Base-by-base conservation (phyloP, 2,797 vertebrate species). In the Ambastaia sidthimunki region DNA sequence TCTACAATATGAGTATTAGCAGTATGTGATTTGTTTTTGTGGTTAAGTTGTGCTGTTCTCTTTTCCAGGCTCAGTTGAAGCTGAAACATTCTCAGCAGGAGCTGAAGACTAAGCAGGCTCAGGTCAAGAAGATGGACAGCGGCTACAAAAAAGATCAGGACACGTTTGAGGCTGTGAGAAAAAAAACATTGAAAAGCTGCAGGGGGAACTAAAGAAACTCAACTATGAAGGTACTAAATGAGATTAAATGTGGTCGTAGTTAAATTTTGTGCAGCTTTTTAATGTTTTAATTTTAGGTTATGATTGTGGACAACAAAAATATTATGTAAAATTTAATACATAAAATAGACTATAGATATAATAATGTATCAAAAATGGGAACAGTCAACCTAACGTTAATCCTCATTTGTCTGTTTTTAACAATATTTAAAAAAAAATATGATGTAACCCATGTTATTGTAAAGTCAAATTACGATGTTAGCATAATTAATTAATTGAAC, bases 61-160 rank as follows among this genome's bases (percentile, higher is more conserved):
- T 37, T n/a, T 67, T 37, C 50, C 77, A 99, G 98, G 94, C 96
- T 80, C 93, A 97, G 82, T 96, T 99, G 96, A 98, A 97, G 41
- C 83, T 99, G 89, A 96, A 93, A 78, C 96, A 98, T 57, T 91
- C 95, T 23, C 94, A 95, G 80, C 86, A 96, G 63, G 97, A 99
- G 84, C 87, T 99, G 80, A 97, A 97, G 86, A 92, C 89, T 76
- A 99, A 97, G 86, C 94, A 96, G 89, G 89, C 93, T 3, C 95
- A 98, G 90, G 94, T 97, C 74, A 97, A 96, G 85, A 97, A 97
- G 82, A 94, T 96, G 95, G 97, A 99, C 73, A 73, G 86, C 41
- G 93, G 95, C 23, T 99, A 98, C 88, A 95, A 95, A 87, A 96
- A 97, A 80, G 95, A 97, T 82, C 90, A 92, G 85, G 94, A 95